These are phyloP conservation scores for Halictus rubicundus DNA, from an alignment of 1,140 invertebrate species.

Conservation along the genomic window DNA sequence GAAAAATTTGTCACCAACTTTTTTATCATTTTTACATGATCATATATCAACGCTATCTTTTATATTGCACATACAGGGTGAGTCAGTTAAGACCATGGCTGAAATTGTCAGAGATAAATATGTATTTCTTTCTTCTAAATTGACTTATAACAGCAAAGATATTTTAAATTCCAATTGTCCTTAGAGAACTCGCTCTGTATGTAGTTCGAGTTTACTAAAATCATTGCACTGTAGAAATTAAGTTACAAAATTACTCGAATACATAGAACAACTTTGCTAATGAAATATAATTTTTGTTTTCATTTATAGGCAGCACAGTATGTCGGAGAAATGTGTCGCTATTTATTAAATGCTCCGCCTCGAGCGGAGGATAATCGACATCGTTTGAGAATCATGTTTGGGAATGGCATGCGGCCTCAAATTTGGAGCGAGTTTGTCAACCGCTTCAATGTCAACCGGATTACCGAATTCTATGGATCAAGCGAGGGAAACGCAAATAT, in stretches of 20 bases:
- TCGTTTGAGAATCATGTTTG: conserved; percentile 78
- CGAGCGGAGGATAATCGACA: conserved; percentile 78
- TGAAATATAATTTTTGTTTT: conserved; percentile 19
- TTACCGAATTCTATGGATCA: conserved; percentile 88
- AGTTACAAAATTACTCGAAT: background rate
- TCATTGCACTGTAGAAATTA: background rate
- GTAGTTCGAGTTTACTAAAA: background rate
- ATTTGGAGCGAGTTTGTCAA: conserved; percentile 80
- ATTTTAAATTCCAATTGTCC: too few species aligned
- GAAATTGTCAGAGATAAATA: too few species aligned
- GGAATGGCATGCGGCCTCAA: conserved; percentile 78
- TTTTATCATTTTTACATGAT: background rate
- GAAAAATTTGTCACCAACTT: background rate
- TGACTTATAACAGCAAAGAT: too few species aligned
- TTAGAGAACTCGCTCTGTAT: background rate
- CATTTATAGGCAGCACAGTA: conserved; percentile 85
- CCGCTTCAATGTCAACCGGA: conserved; percentile 84
- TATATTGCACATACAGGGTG: too few species aligned
- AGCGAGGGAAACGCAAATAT: conserved; percentile 90
- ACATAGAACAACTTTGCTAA: background rate
- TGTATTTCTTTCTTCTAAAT: too few species aligned
- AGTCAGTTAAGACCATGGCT: background rate
- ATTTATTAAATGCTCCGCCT: conserved; percentile 85
- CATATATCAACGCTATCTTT: background rate
- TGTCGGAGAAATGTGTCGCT: conserved; percentile 91